phyloP scores from a whole-genome alignment of 2,797 vertebrate species.

The Lepus oiostolus region DNA sequence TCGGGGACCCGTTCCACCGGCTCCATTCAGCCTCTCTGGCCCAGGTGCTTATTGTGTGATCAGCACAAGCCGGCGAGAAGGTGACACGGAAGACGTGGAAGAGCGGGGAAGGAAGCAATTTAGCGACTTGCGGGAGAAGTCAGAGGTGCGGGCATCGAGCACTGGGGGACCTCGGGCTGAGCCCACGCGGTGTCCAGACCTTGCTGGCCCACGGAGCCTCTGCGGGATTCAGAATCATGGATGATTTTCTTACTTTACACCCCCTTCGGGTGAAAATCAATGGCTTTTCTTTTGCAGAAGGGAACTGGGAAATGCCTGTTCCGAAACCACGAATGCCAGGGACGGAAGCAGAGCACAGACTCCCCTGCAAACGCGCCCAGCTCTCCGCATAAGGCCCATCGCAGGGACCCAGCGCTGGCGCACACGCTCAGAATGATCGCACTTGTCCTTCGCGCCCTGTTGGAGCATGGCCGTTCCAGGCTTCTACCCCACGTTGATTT shows the following conservation, averaged over 20 bases:
- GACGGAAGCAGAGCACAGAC: not conserved
- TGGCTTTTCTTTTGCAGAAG: conserved; percentile 51
- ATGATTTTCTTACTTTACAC: not conserved
- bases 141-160: not conserved
- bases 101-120: not conserved
- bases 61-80: not conserved
- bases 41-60: accelerated
- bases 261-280: conserved; percentile 43
- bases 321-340: not conserved
- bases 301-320: conserved; percentile 59
- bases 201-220: accelerated
- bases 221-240: not conserved
- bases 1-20: accelerated
- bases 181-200: accelerated
- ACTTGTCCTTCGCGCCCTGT: conserved; percentile 73
- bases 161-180: accelerated
- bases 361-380: not conserved
- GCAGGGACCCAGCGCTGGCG: not conserved
- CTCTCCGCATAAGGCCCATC: conserved; percentile 72
- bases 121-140: not conserved
- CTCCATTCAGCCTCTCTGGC: not conserved
- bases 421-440: conserved; percentile 64
- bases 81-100: not conserved
- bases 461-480: conserved; percentile 61
- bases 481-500: conserved; percentile 61